phyloP scores from a whole-genome alignment of 2,888 invertebrate species.

The Automeris io region DNA sequence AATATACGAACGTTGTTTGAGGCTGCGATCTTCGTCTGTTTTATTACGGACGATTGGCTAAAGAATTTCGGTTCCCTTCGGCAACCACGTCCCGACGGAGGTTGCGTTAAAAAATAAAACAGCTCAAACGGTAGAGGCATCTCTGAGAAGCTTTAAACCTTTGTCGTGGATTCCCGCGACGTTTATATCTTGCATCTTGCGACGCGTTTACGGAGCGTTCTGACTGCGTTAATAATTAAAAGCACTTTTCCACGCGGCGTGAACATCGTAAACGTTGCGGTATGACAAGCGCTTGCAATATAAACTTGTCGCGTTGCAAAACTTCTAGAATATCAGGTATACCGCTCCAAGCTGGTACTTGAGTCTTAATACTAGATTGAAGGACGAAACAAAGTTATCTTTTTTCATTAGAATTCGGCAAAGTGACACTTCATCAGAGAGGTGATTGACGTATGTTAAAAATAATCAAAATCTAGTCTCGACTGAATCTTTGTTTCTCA shows the following conservation, averaged over 20 bases:
- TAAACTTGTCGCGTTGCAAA: not conserved
- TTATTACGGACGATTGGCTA: constrained; percentile 61
- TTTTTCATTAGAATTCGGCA: too few relatives aligned
- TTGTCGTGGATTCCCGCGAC: constrained; percentile 10
- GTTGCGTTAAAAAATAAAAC: constrained; percentile 29
- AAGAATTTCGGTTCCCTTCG: constrained; percentile 31
- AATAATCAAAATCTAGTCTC: too few relatives aligned
- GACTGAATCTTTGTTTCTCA: too few relatives aligned
- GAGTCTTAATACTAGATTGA: constrained; percentile 12
- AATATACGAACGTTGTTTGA: constrained; percentile 55
- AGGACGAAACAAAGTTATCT: too few relatives aligned
- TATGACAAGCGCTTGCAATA: constrained; percentile 6
- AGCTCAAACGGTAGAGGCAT: constrained; percentile 21
- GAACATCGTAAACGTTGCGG: constrained; percentile 16
- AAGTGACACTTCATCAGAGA: too few relatives aligned
- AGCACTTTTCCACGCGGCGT: constrained; percentile 47
- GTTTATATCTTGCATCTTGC: constrained; percentile 26
- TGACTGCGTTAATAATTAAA: constrained; percentile 64
- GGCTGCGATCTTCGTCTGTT: constrained; percentile 49
- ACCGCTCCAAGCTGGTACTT: too few relatives aligned
- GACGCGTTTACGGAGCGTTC: constrained; percentile 42
- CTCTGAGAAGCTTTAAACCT: constrained; percentile 3
- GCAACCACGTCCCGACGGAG: constrained; percentile 20
- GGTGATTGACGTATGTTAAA: too few relatives aligned
- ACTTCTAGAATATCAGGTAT: constrained; percentile 15